Percentiles rank a stretch among this genome's conserved stretches.
Conservation (phyloP, 2,888 invertebrate species). For the Sinopyrophorus schimmeli region DNA sequence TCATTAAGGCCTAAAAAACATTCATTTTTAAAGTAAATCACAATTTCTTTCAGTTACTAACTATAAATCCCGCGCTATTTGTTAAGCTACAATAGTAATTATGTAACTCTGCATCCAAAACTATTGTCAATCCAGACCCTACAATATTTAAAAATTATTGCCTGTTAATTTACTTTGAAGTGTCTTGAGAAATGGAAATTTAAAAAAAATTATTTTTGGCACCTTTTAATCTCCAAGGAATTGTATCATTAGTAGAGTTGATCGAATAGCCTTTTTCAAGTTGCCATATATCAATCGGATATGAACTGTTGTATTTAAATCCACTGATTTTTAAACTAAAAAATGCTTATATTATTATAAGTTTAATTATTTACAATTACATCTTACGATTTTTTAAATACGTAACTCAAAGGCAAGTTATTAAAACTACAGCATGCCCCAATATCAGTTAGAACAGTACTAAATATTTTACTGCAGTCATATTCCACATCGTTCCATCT, state of each 20-base stretch:
- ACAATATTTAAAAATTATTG: constrained; percentile 47
- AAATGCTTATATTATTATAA: too few species aligned
- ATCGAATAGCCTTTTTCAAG: constrained; percentile 67
- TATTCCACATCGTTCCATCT: constrained; percentile 65
- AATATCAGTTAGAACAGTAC: constrained; percentile 78
- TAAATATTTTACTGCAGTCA: constrained; percentile 71
- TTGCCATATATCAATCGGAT: constrained; percentile 65
- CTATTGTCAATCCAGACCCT: constrained; percentile 73
- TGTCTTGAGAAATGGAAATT: neutral
- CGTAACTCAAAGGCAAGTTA: constrained; percentile 61
- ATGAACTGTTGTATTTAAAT: neutral
- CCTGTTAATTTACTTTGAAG: neutral
- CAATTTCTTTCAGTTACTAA: too few species aligned
- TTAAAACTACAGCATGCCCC: constrained; percentile 87
- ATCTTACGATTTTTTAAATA: constrained; percentile 16
- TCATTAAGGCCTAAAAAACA: neutral
- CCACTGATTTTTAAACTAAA: too few species aligned
- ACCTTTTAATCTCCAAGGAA: constrained; percentile 7
- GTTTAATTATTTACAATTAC: too few species aligned
- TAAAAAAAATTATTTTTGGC: neutral
- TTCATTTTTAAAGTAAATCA: too few species aligned
- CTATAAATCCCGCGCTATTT: constrained; percentile 55
- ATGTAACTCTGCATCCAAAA: constrained; percentile 69
- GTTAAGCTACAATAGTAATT: constrained; percentile 83
- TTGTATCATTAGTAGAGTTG: constrained; percentile 1